Evolutionary conservation across 2,888 invertebrate species (phyloP).

Genomic region (Epinotia demarniana): DNA sequence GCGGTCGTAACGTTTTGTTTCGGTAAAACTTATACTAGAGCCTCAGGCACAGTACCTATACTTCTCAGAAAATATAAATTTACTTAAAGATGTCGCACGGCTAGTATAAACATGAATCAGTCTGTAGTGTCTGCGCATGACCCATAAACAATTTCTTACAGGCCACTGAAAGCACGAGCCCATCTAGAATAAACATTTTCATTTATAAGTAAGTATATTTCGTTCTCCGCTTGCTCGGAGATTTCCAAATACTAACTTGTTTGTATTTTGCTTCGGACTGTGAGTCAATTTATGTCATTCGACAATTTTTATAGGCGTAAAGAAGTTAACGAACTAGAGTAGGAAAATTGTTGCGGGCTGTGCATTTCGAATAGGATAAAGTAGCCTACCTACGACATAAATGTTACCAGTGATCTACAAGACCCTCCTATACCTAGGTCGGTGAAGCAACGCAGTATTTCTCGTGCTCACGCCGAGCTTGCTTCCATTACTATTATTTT

Average conservation of each 20-base stretch:
- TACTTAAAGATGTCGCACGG: neutral
- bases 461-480: constrained; percentile 10
- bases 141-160: neutral
- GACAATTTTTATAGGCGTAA: constrained; percentile 63
- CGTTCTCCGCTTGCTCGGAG: constrained; percentile 46
- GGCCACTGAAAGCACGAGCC: constrained; percentile 37
- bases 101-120: neutral
- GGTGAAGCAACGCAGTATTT: neutral
- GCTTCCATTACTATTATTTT: neutral
- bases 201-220: constrained; percentile 30
- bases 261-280: constrained; percentile 57
- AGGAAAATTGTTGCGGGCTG: constrained; percentile 76
- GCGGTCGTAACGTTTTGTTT: no score
- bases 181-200: constrained; percentile 34
- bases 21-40: no score
- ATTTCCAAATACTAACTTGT: constrained; percentile 42
- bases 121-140: neutral
- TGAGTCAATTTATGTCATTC: constrained; percentile 72
- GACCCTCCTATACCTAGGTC: neutral
- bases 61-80: no score
- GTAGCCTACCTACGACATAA: constrained; percentile 54
- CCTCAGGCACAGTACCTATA: no score
- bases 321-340: constrained; percentile 69
- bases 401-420: constrained; percentile 14
- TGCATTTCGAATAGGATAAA: constrained; percentile 75